A percentile compares a stretch with the other conserved stretches of the same genome.
Evolutionary conservation across 92 coral and sea anemone genomes (phyloP).

Genomic region (Palythoa grandiflora): DNA sequence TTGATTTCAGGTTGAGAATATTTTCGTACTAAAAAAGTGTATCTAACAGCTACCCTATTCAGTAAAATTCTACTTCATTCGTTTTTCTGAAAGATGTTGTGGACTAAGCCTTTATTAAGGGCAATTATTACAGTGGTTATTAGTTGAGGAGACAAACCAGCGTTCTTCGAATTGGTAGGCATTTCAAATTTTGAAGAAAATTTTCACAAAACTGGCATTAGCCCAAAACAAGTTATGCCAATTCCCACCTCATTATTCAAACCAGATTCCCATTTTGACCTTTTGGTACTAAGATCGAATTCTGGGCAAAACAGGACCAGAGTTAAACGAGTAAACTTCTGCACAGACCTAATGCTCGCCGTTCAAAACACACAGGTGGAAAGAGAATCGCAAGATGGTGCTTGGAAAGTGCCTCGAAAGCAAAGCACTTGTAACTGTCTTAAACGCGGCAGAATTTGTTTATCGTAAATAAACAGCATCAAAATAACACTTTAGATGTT

Average conservation of each 20-base stretch:
- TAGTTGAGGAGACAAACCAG: neutral
- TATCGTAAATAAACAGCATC: conserved; percentile 10
- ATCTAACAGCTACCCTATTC: too few relatives aligned
- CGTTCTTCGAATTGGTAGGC: neutral
- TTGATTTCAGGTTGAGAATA: too few relatives aligned
- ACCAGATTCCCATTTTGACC: neutral
- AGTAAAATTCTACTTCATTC: too few relatives aligned
- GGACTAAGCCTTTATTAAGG: neutral
- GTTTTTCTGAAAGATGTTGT: too few relatives aligned
- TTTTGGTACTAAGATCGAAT: conserved; percentile 5
- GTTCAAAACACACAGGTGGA: conserved; percentile 45
- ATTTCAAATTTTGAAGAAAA: neutral
- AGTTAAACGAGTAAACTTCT: conserved; percentile 19
- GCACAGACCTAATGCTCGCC: conserved; percentile 18
- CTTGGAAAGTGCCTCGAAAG: conserved; percentile 16
- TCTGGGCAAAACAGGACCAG: conserved; percentile 19
- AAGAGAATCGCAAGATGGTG: conserved; percentile 5
- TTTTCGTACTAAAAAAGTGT: too few relatives aligned
- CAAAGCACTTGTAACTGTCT: conserved; percentile 23
- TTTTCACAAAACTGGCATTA: conserved; percentile 1
- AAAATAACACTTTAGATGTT: conserved; percentile 9
- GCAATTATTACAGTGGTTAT: too few relatives aligned
- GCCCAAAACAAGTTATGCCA: neutral
- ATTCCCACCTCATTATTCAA: conserved; percentile 6
- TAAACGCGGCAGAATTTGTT: neutral